phyloP scores from a whole-genome alignment of 2,113 vertebrate species.

The Amphiprion percula region DNA sequence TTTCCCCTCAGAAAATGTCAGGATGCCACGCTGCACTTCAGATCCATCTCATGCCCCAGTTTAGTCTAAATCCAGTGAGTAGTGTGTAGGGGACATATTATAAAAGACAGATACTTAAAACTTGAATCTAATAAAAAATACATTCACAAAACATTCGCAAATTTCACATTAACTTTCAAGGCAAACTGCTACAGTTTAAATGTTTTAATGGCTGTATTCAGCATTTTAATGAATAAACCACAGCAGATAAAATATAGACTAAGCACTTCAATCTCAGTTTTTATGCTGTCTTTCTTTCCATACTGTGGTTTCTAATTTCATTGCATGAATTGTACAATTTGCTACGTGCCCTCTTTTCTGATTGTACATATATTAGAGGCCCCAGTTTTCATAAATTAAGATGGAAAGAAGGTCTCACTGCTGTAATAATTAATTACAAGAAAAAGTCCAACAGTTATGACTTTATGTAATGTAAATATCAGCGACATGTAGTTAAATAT shows the following conservation, averaged over 20 bases:
- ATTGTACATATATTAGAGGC: not conserved
- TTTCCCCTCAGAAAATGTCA: conserved; percentile 53
- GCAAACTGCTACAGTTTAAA: not conserved
- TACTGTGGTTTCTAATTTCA: not conserved
- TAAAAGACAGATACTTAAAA: not conserved
- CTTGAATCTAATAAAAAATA: not conserved
- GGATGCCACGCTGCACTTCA: conserved; percentile 38
- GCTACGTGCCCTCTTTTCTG: not conserved
- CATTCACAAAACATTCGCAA: not conserved
- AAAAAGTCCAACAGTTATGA: not conserved
- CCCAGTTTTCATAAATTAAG: not conserved
- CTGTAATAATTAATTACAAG: not conserved
- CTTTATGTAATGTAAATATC: not conserved
- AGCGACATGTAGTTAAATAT: not conserved
- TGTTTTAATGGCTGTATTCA: not conserved
- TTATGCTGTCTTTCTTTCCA: not conserved
- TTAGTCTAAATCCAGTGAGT: conserved; percentile 26
- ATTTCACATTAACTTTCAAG: not conserved
- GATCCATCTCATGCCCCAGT: conserved; percentile 46
- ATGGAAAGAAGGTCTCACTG: not conserved
- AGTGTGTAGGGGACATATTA: not conserved
- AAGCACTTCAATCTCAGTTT: too few species aligned
- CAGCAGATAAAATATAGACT: not conserved
- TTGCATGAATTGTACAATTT: not conserved
- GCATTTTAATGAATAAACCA: not conserved